Conservation (phyloP, 2,888 invertebrate genomes). For the Ptycholaimellus sp. region DNA sequence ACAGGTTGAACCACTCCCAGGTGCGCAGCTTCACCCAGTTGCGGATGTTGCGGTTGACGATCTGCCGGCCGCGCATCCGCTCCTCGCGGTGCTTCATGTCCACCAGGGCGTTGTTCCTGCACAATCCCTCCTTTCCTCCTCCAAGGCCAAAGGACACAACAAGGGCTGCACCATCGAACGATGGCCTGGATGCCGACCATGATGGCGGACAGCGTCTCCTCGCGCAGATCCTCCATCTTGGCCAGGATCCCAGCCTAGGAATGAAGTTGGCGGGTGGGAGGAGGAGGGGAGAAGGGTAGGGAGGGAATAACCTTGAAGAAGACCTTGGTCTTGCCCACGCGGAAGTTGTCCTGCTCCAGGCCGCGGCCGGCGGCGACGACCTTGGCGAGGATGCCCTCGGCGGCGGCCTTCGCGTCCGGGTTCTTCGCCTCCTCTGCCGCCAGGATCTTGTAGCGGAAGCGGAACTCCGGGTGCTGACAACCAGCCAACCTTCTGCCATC, state of each 20-base stretch:
- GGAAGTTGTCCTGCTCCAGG: slow-evolving; percentile 53
- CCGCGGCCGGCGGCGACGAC: slow-evolving; percentile 40
- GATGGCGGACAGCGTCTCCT: no score
- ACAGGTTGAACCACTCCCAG: slow-evolving; percentile 46
- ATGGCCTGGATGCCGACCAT: slow-evolving; percentile 49
- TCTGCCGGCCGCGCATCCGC: no score
- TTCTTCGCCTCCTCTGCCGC: slow-evolving; percentile 18
- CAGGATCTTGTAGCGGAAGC: slow-evolving; percentile 52
- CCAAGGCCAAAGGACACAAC: no score
- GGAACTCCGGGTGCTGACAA: slow-evolving; percentile 85
- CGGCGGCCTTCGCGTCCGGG: slow-evolving; percentile 17
- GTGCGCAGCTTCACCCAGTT: no score
- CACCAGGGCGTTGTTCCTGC: no score
- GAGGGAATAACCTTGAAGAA: no score
- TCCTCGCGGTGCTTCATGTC: no score
- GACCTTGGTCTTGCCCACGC: slow-evolving; percentile 24
- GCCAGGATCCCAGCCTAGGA: slow-evolving; percentile 1
- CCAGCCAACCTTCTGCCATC: neutral
- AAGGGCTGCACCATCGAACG: slow-evolving; percentile 2
- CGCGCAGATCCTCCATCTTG: no score
- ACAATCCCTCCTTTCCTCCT: no score
- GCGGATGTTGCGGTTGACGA: no score
- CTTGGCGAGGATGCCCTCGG: slow-evolving; percentile 35
- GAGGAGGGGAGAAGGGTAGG: no score
- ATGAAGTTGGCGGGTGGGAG: no score